Percentiles rank a stretch among this genome's conserved stretches.
Evolutionary conservation across 2,113 vertebrate species (phyloP).

Genomic region (Parus major): DNA sequence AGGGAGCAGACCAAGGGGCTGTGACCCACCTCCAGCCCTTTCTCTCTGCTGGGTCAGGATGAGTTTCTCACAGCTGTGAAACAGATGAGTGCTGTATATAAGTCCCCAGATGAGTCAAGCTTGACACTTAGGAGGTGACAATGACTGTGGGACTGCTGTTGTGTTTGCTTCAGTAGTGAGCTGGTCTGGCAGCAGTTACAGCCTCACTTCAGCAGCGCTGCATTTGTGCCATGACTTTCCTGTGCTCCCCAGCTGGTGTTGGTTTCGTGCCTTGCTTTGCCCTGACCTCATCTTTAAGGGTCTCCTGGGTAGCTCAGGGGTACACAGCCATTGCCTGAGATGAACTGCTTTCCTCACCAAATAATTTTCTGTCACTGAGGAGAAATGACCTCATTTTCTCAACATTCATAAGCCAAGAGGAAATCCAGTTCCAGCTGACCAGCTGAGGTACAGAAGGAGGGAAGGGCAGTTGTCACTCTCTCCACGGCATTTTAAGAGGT

Average conservation of each 20-base stretch:
- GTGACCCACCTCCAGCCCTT: background rate
- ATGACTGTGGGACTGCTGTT: background rate
- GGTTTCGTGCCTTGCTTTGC: background rate
- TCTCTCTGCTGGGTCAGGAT: background rate
- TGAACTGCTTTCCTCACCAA: conserved; percentile 23
- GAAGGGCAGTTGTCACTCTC: conserved; percentile 14
- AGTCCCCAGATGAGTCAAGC: background rate
- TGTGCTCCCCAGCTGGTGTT: background rate
- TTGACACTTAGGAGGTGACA: background rate
- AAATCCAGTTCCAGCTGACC: conserved; percentile 46
- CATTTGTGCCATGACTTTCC: background rate
- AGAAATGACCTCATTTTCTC: conserved; percentile 57
- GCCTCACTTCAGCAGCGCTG: background rate
- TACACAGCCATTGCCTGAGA: background rate
- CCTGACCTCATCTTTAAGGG: background rate
- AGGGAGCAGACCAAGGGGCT: background rate
- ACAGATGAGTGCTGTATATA: background rate
- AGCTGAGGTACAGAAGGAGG: conserved; percentile 51
- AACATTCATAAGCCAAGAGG: conserved; percentile 23
- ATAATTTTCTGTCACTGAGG: conserved; percentile 50
- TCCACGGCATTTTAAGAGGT: background rate
- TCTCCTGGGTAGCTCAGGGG: background rate
- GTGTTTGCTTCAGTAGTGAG: background rate
- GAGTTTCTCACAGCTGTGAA: background rate
- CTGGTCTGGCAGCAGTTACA: background rate